Base-by-base conservation (phyloP, 1,140 invertebrate species). In the Drosophila athabasca region DNA sequence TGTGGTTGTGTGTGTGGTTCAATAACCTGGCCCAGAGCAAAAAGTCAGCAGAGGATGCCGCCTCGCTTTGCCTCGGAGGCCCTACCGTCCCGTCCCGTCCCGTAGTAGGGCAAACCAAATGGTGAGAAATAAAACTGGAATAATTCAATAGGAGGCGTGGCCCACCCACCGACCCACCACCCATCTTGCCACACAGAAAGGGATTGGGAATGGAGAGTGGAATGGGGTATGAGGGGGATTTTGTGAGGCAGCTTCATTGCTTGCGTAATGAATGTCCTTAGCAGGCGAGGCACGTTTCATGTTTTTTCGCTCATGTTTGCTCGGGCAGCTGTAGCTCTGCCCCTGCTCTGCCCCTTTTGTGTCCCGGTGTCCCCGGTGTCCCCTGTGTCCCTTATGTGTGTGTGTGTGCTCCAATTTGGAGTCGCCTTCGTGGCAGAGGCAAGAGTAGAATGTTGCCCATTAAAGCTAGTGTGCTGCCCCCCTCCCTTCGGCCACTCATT, bases 251-350 rank as follows among this genome's bases (percentile, higher is more conserved):
- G 79, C 71, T 74, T 75, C 70, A 73, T 75, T 74, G 61, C 71
- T 87, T 88, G 78, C 78, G 83, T 87, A 87, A 87, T 87, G 75
- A 87, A 87, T 79, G 83, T 79, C 71, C 67, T 88, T 87, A 76
- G 68, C 83, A 87, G 71, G 72, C 83, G 66, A 58, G 71, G 83
- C 83, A 87, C 83, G 83, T 87, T 82, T 88, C 79, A 83, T 88
- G 75, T 88, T 88, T 74, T 77, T 81, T 82, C 69, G 65, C 58
- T 87, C 49, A 75, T 83, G 76, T 84, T 84, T 84, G 80, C 80
- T 71, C 59, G 73, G 71, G 64, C 69, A 49, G 17, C 44, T 60
- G 31, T 31, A 31, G 31, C 31, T 31, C 8, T 9, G 17, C n/a
- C n/a, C n/a, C n/a, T n/a, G 31, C 31, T 41, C 8, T 31, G 24